phyloP scores from a whole-genome alignment of 30 jellyfish, hydroid and myxozoan species.

The Hydractinia echinata region DNA sequence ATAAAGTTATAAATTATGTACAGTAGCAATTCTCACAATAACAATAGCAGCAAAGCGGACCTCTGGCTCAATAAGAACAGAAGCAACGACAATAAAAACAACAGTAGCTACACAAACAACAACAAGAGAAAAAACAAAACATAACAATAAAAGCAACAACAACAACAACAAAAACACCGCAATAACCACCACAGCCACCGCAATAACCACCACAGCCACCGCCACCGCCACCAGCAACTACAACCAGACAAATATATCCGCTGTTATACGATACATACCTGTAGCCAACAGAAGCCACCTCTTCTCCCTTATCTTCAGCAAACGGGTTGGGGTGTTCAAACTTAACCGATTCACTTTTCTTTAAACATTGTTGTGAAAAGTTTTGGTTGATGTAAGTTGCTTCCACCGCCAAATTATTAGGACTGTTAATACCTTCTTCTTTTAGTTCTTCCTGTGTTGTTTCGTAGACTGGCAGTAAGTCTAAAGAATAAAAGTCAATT shows the following conservation, averaged over 20 bases:
- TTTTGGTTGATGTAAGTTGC: slow-evolving; percentile 95
- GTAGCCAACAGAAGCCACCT: slow-evolving; percentile 96
- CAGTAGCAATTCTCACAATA: no score
- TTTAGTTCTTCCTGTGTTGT: slow-evolving; percentile 86
- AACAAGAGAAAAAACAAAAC: neutral
- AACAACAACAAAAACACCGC: no score
- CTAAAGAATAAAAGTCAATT: slow-evolving; percentile 31
- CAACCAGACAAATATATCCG: no score
- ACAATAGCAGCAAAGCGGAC: no score
- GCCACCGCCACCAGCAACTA: no score
- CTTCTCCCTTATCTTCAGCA: slow-evolving; percentile 72
- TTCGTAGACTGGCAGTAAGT: slow-evolving; percentile 83
- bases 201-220: no score
- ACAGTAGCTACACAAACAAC: neutral
- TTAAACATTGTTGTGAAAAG: slow-evolving; percentile 95
- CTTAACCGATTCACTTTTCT: slow-evolving; percentile 54
- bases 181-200: no score
- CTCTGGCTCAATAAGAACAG: no score
- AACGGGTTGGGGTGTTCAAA: slow-evolving; percentile 89
- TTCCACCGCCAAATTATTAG: slow-evolving; percentile 71
- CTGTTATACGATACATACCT: slow-evolving; percentile 43
- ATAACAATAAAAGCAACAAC: neutral
- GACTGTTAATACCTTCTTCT: slow-evolving; percentile 88
- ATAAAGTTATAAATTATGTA: no score
- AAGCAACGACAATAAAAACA: no score